A percentile compares a stretch with the other conserved stretches of the same genome.
Conservation (phyloP, 2,888 invertebrate species). For the Clunio marinus region DNA sequence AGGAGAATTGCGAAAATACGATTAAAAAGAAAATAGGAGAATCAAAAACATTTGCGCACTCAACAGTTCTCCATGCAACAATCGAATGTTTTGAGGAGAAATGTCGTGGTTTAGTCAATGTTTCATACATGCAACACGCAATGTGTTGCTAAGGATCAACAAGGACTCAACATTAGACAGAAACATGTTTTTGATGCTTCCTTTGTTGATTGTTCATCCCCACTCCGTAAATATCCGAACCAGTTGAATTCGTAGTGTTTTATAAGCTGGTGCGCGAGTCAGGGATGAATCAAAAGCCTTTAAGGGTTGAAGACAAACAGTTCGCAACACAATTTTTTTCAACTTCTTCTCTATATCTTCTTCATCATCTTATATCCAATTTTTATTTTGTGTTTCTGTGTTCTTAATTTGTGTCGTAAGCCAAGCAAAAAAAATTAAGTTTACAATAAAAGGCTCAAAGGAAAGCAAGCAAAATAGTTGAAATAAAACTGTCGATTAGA, state of each 20-base stretch:
- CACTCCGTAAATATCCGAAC: slow-evolving; percentile 15
- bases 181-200: neutral
- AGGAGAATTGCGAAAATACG: slow-evolving; percentile 9
- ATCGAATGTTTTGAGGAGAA: slow-evolving; percentile 4
- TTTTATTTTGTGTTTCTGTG: slow-evolving; percentile 25
- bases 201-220: slow-evolving; percentile 19
- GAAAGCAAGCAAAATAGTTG: neutral
- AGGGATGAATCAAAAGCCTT: slow-evolving; percentile 52
- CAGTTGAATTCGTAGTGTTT: slow-evolving; percentile 41
- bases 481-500: too few species aligned
- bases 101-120: neutral
- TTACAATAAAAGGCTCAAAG: neutral
- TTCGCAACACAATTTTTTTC: slow-evolving; percentile 36
- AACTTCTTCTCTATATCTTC: slow-evolving; percentile 40
- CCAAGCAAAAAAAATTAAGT: neutral
- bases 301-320: slow-evolving; percentile 51
- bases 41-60: slow-evolving; percentile 20
- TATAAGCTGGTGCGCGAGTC: slow-evolving; percentile 48
- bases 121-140: slow-evolving; percentile 9
- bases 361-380: slow-evolving; percentile 39
- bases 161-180: slow-evolving; percentile 36
- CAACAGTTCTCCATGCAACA: slow-evolving; percentile 5
- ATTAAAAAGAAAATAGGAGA: neutral
- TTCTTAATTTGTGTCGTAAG: slow-evolving; percentile 20
- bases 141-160: slow-evolving; percentile 33